Base-by-base conservation (phyloP, 2,113 vertebrate genomes). In the Ploceus nigricollis region DNA sequence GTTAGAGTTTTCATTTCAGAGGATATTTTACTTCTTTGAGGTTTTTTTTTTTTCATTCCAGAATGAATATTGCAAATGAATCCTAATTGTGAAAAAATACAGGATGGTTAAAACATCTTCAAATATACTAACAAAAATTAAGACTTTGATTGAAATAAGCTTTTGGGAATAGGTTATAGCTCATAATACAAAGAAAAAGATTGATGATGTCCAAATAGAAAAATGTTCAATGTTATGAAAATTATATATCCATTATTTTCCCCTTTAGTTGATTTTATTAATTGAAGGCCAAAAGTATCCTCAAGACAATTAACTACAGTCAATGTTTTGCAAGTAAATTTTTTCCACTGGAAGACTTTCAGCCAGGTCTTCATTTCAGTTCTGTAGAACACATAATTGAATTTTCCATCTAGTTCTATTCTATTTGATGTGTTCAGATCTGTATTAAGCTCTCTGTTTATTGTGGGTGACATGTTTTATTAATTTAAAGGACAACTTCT, bases 301-400 rank as follows among this genome's bases (percentile, higher is more conserved):
- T 94, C 82, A 57, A 77, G 90, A 80, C 47, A 92, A 37, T 81
- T 81, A 64, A 82, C 45, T 72, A 37, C 30, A 85, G 81, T 92
- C 53, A 91, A 22, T 2, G 4, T 75, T 93, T 87, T 69, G 50
- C n/a, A 91, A 76, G 61, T 80, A 94, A 89, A 66, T 28, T 45
- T 70, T 96, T 96, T 93, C 83, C 42, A 58, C 12, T 93, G 95
- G 85, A 94, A 42, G 42, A 58, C 31, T 84, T 93, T 83, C 91
- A 96, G 39, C 4, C 56, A 84, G 27, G 60, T 92, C 80, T 92
- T 76, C 27, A 87, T 92, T 95, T 92, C 72, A 91, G 24, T 45
- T 92, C 47, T 87, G 42, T 51, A 47, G 33, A 93, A 78, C 39
- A 70, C 23, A 37, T 17, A 66, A 78, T 64, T 94, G 58, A 51